These are phyloP conservation scores for Bombus haemorrhoidalis DNA, from an alignment of 1,140 invertebrate species.

Conservation along the genomic window DNA sequence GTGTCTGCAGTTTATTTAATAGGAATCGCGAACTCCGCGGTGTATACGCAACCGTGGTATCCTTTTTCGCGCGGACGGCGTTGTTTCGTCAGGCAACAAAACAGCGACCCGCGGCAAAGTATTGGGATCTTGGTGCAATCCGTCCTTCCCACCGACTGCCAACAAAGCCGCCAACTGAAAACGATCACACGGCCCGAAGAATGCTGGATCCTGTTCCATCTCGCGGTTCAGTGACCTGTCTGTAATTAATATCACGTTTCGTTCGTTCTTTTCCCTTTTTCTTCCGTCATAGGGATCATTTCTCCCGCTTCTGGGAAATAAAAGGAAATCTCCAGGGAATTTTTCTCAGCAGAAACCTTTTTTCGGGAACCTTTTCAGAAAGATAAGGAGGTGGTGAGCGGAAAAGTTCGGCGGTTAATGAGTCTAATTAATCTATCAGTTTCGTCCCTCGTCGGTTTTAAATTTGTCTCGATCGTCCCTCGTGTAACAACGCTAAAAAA, in stretches of 20 bases:
- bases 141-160: not conserved
- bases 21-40: not conserved
- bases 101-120: not conserved
- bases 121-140: not conserved
- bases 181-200: not conserved
- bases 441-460: no score
- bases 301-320: not conserved
- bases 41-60: not conserved
- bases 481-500: not conserved
- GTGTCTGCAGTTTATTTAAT: slow-evolving; percentile 24
- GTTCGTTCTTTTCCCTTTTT: no score
- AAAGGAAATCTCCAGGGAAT: not conserved
- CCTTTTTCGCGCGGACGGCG: not conserved
- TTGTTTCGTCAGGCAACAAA: not conserved
- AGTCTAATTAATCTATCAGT: not conserved
- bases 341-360: not conserved
- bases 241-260: not conserved
- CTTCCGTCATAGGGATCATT: not conserved
- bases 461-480: rapidly evolving
- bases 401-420: not conserved
- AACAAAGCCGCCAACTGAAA: not conserved
- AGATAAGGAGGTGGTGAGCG: not conserved
- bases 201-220: not conserved
- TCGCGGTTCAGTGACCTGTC: not conserved
- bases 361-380: not conserved